Base-by-base conservation (phyloP, 2,113 vertebrate genomes). In the Tenrec ecaudatus region DNA sequence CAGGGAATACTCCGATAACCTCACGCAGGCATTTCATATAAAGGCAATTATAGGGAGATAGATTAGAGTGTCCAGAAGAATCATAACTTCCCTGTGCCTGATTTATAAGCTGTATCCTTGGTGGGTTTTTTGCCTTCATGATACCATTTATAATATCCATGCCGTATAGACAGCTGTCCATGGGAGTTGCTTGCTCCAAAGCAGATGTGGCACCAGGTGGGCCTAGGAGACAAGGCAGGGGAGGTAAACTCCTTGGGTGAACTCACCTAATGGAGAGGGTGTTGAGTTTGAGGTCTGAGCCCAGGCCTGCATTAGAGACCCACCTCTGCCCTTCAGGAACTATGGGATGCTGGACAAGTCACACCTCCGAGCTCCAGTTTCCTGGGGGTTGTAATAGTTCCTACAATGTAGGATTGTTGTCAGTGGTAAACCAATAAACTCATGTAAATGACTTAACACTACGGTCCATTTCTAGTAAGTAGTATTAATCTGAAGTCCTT, bases 141-240 rank as follows among this genome's bases (percentile, higher is more conserved):
- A 97, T 90, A 79, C 94, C 80, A 96, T 98, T 98, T 97, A 94
- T 97, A 92, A 95, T 29, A 81, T 91, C 96, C 86, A 31, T 78
- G 95, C 69, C 82, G 86, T 95, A 80, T 23, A 31, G 95, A 89
- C 86, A 95, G 84, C 93, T 96, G 95, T 96, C 93, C 89, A 23
- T 73, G 89, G 89, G 89, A 93, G 81, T 40, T 91, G 89, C 15
- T 36, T 82, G 60, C 86, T 97, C 85, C 78, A 66, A 90, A 68
- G 64, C 82, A 27, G 5, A 40, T 80, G 58, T n/a, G 86, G 57
- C 17, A 29, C 33, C 83, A 27, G 58, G 81, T 82, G 75, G 57
- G 66, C 53, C 16, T 0, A 0, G 43, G 47, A 40, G 86, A 78
- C 3, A n/a, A 17, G 38, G 66, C 53, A 22, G n/a, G 9, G 15